Evolutionary conservation across 1,140 invertebrate genomes (phyloP).

Genomic region (Melanaphis sacchari): DNA sequence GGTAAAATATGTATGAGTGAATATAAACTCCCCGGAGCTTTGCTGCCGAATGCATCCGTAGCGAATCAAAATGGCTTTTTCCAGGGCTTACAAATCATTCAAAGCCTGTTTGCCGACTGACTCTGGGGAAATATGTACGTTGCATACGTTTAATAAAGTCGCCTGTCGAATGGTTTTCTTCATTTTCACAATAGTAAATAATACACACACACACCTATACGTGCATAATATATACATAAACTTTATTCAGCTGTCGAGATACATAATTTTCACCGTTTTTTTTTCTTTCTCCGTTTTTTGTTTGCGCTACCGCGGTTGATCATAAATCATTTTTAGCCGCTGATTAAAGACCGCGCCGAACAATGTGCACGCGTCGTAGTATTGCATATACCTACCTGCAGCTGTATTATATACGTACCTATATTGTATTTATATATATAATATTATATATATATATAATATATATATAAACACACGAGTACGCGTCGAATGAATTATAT

Average conservation of each 20-base stretch:
- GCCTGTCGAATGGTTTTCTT: constrained; percentile 29
- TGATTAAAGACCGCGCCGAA: constrained; percentile 9
- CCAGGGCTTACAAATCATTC: constrained; percentile 52
- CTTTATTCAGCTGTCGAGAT: not conserved
- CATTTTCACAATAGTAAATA: constrained; percentile 20
- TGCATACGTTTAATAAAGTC: constrained; percentile 53
- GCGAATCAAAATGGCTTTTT: constrained; percentile 42
- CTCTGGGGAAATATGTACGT: constrained; percentile 54
- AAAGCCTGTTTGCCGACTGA: constrained; percentile 42
- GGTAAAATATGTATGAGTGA: constrained; percentile 53
- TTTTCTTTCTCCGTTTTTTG: not conserved
- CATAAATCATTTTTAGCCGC: constrained; percentile 17
- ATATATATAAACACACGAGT: not conserved
- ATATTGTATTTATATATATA: not conserved
- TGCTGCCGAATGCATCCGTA: constrained; percentile 16
- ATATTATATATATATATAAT: not conserved
- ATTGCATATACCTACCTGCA: not conserved
- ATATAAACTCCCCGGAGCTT: constrained; percentile 12
- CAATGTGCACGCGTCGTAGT: not conserved
- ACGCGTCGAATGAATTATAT: not conserved
- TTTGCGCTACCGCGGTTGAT: not conserved
- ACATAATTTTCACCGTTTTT: not conserved
- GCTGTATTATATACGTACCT: not conserved
- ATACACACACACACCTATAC: not conserved
- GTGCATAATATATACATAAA: not conserved